phyloP scores from a whole-genome alignment of 2,888 invertebrate species.

The Cylindroiulus punctatus region DNA sequence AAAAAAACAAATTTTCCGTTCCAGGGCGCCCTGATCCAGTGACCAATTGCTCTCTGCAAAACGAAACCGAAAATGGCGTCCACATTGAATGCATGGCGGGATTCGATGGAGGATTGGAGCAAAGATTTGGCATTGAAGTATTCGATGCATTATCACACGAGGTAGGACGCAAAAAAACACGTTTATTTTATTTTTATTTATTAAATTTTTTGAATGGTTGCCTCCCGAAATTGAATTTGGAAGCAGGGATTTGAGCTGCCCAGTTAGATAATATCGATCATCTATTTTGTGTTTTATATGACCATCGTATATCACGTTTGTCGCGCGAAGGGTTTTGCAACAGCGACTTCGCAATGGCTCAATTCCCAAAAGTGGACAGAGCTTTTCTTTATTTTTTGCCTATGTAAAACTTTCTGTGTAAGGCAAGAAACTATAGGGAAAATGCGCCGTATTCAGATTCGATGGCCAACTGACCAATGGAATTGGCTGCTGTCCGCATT shows the following conservation, averaged over 20 bases:
- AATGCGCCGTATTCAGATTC: background rate
- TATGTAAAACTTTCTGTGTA: too few relatives aligned
- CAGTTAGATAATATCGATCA: conserved; percentile 42
- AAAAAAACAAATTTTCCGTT: conserved; percentile 52
- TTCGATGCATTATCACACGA: conserved; percentile 73
- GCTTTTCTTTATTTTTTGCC: background rate
- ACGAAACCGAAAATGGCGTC: conserved; percentile 84
- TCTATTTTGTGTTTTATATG: conserved; percentile 31
- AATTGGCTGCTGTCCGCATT: background rate
- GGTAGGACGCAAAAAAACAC: conserved; percentile 52
- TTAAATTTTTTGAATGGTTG: conserved; percentile 33
- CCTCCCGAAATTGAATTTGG: conserved; percentile 22
- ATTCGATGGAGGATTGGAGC: conserved; percentile 82
- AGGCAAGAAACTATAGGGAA: background rate
- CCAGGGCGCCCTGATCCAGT: conserved; percentile 88
- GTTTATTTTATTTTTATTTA: conserved; percentile 34
- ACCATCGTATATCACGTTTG: conserved; percentile 33
- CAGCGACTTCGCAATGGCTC: background rate
- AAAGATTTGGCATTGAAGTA: conserved; percentile 84
- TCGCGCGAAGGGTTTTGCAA: conserved; percentile 1
- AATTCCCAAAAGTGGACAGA: conserved; percentile 16
- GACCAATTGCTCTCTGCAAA: conserved; percentile 87
- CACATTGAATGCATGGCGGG: conserved; percentile 88
- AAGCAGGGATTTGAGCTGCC: conserved; percentile 21
- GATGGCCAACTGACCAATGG: background rate